Conservation (phyloP, 1,140 invertebrate species). For the Drosophila simulans region DNA sequence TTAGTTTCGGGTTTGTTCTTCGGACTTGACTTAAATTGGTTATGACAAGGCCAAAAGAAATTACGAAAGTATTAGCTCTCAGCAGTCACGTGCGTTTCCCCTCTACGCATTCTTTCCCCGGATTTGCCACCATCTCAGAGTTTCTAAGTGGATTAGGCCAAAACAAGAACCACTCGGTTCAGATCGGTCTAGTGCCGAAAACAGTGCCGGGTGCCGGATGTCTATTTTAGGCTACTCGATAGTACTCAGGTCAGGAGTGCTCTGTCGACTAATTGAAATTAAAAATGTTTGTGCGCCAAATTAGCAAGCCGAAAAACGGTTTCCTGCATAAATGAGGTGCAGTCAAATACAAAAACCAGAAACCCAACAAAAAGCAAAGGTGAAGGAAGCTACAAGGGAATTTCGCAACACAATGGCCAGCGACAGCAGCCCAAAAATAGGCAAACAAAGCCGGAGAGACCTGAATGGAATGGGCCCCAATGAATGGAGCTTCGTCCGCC, state of each 20-base stretch:
- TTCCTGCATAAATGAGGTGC: slow-evolving; percentile 66
- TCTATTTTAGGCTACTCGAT: slow-evolving; percentile 31
- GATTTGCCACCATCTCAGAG: slow-evolving; percentile 27
- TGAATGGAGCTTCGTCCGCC: slow-evolving; percentile 30
- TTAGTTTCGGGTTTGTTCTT: slow-evolving; percentile 27
- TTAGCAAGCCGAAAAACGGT: slow-evolving; percentile 55
- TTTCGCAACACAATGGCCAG: slow-evolving; percentile 40
- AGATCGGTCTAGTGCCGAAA: slow-evolving; percentile 4
- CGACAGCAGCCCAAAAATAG: slow-evolving; percentile 67
- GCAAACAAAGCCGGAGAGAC: slow-evolving; percentile 53
- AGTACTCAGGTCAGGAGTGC: slow-evolving; percentile 49
- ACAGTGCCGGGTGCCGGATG: slow-evolving; percentile 16
- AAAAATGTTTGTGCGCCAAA: slow-evolving; percentile 58
- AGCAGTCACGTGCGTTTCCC: slow-evolving; percentile 48
- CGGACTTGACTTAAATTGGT: slow-evolving; percentile 53
- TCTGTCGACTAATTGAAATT: slow-evolving; percentile 38
- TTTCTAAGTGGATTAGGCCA: slow-evolving; percentile 30
- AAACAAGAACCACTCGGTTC: slow-evolving; percentile 10
- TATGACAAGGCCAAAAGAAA: slow-evolving; percentile 66
- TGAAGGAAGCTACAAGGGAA: slow-evolving; percentile 1
- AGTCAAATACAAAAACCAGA: slow-evolving; percentile 32
- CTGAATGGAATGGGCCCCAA: slow-evolving; percentile 35
- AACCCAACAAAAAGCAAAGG: slow-evolving; percentile 33
- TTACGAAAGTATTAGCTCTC: slow-evolving; percentile 69
- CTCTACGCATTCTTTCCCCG: background rate